Evolutionary conservation across 2,888 invertebrate genomes (phyloP), one percentile per base, ranked within the genome.

Genomic region (Nebria salina): DNA sequence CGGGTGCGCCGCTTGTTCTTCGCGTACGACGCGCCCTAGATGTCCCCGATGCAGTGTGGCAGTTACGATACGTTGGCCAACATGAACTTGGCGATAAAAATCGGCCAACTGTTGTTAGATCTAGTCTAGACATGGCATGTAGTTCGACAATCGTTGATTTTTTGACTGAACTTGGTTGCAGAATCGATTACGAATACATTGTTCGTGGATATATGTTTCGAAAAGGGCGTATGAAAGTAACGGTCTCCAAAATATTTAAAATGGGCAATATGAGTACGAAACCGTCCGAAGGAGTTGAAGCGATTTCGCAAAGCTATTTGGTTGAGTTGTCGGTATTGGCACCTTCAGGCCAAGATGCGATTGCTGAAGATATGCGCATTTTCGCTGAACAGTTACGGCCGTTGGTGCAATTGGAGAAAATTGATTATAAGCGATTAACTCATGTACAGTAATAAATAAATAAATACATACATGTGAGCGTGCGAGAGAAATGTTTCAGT

Each of bases 191-290:
- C 91, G 98, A 98, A 89, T 98, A 96, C 87, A 95, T 97, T 84
- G 94, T 96, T 0, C 94, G 97, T 89, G 98, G 94, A 15, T 97
- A 95, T 86, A 96, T 98, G 94, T 98, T 98, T 86, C 92, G 97
- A 82, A 98, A 98, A 89, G 98, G 98, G 0, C 92, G 98, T 82
- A 97, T 98, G 97, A 98, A 98, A 89, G 95, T 98, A 25, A 97
- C 97, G 0, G 98, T 98, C 0, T 96, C 97, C 0, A 98, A 98
- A 89, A 95, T 98, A 82, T 97, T 95, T 86, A 97, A 97, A 92
- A 93, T 95, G 88, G 92, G 92, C 68, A 94, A 94, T 78, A 93
- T 93, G 88, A 93, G 93, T 83, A 93, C 93, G 65, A 94, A 94
- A 86, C 90, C 92, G 41, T 90, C 92, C 64, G 94, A 94, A 84